phyloP scores from a whole-genome alignment of 23 tunicate species.

The Ascidia mentula region DNA sequence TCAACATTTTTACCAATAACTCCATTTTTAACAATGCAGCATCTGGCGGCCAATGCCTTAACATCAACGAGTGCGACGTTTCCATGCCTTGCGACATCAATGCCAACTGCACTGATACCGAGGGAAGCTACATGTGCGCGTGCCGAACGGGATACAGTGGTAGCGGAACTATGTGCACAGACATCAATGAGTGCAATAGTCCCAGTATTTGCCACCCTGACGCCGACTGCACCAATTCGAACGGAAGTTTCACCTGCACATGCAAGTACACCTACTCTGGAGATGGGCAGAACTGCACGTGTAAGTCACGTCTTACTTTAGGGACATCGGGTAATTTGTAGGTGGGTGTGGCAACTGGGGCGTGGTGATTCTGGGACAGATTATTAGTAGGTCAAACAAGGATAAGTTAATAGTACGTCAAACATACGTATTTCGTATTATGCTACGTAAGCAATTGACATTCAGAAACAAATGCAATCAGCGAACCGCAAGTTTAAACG shows the following conservation, averaged over 20 bases:
- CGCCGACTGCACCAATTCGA: constrained; percentile 5
- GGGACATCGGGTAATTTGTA: neutral
- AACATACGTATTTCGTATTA: too few species aligned
- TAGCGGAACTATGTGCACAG: neutral
- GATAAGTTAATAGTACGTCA: too few species aligned
- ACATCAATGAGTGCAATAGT: constrained; percentile 16
- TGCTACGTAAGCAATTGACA: too few species aligned
- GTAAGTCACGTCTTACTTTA: too few species aligned
- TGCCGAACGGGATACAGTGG: constrained; percentile 4
- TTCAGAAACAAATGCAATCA: too few species aligned
- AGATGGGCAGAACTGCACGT: constrained; percentile 12
- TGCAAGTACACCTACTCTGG: constrained; percentile 21
- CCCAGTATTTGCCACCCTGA: neutral
- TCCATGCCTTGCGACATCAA: constrained; percentile 17
- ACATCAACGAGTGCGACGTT: constrained; percentile 43
- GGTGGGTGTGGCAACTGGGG: too few species aligned
- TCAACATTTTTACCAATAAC: too few species aligned
- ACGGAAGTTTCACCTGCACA: constrained; percentile 16
- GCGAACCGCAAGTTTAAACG: too few species aligned
- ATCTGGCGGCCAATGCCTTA: too few species aligned
- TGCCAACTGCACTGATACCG: constrained; percentile 21
- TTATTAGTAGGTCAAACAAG: too few species aligned
- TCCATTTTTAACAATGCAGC: too few species aligned
- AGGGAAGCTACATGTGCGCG: constrained; percentile 27
- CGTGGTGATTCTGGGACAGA: too few species aligned